Conservation (phyloP, 2,888 invertebrate species). For the Hypomecis atomaria region DNA sequence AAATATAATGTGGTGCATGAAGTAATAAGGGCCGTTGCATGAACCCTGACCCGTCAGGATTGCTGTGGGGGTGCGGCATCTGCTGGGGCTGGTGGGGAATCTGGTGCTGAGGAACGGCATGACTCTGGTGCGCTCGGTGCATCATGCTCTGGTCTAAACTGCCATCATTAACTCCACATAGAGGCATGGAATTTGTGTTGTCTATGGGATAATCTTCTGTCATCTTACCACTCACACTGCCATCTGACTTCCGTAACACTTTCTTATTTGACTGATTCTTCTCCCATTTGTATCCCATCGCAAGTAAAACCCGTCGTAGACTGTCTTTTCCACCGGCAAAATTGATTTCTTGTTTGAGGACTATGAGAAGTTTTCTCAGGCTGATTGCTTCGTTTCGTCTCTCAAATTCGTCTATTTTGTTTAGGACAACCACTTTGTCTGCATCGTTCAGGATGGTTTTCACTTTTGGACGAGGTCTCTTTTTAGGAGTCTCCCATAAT, state of each 20-base stretch:
- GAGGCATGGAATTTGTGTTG: constrained; percentile 18
- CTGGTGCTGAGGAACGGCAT: constrained; percentile 16
- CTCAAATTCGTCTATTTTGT: constrained; percentile 32
- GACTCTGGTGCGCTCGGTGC: constrained; percentile 17
- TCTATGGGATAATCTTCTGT: constrained; percentile 13
- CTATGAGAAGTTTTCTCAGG: constrained; percentile 28
- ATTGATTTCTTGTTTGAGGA: constrained; percentile 31
- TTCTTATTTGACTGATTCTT: constrained; percentile 30
- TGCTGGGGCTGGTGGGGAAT: constrained; percentile 8
- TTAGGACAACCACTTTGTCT: constrained; percentile 30
- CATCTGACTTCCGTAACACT: constrained; percentile 24
- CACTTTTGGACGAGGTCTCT: constrained; percentile 30
- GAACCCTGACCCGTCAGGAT: constrained; percentile 13
- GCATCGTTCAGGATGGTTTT: constrained; percentile 32
- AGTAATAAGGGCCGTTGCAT: constrained; percentile 20
- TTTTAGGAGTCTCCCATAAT: constrained; percentile 31
- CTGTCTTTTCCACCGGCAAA: constrained; percentile 33
- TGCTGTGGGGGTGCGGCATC: constrained; percentile 12
- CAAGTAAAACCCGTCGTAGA: constrained; percentile 23
- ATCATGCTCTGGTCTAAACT: constrained; percentile 25
- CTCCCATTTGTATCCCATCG: constrained; percentile 33
- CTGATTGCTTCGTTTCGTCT: constrained; percentile 31
- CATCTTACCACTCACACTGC: constrained; percentile 12
- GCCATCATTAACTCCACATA: constrained; percentile 16
- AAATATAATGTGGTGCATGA: constrained; percentile 28